Conservation (phyloP, 2,113 vertebrate species). For the Ivindomyrus marchei region DNA sequence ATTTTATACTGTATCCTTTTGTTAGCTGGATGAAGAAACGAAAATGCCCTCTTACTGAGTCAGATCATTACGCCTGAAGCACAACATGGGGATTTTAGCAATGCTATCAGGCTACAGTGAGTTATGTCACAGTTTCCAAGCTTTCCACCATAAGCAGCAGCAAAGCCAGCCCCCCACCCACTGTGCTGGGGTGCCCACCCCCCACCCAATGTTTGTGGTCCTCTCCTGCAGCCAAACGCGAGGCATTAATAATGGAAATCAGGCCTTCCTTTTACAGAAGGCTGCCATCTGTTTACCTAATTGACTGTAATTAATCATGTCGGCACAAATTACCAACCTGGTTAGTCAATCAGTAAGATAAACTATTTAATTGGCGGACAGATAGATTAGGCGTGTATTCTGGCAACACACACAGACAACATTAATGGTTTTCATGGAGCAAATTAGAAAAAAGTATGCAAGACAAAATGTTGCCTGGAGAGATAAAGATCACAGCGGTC, state of each 20-base stretch:
- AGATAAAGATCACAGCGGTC: neutral
- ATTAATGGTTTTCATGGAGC: neutral
- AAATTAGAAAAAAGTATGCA: neutral
- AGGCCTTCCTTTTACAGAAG: constrained; percentile 38
- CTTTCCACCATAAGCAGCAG: too few species aligned
- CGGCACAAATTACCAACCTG: constrained; percentile 53
- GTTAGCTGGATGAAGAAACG: neutral
- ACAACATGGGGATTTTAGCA: neutral
- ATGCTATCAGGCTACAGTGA: too few species aligned
- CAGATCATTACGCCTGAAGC: neutral
- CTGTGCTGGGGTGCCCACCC: neutral
- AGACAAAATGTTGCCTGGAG: neutral
- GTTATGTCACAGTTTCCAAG: neutral
- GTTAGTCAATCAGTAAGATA: constrained; percentile 54
- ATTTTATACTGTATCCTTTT: neutral
- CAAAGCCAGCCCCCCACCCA: neutral
- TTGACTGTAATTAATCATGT: constrained; percentile 65
- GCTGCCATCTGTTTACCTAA: constrained; percentile 63
- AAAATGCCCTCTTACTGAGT: neutral
- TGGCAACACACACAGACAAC: neutral
- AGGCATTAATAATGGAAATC: constrained; percentile 49
- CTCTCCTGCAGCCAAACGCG: constrained; percentile 16
- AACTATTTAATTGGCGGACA: constrained; percentile 43
- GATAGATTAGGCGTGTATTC: constrained; percentile 44
- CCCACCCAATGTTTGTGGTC: neutral